Base-by-base conservation (phyloP, 1,140 invertebrate species). In the Monochamus saltuarius region DNA sequence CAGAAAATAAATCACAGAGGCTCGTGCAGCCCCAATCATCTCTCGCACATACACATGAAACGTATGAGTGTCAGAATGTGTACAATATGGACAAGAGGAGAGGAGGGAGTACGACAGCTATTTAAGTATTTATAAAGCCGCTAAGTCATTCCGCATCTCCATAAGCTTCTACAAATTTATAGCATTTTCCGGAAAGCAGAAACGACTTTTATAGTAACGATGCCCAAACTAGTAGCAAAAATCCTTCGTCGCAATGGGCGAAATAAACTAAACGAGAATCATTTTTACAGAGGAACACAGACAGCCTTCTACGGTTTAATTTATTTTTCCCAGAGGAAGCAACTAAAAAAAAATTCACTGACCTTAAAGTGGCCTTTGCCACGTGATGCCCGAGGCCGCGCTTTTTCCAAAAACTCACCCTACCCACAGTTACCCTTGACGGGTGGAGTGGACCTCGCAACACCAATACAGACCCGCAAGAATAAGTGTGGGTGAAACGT, bases 1-100 rank as follows among this genome's bases (percentile, higher is more conserved):
- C 74, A 75, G 74, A 75, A 75, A 75, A 75, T 75, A 75, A 75
- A 75, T 75, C 74, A 75, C 72, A 57, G 59, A 65, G 66, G 54
- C 59, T 61, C 43, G 8, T 53, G n/a, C 22, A 40, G 19, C 42
- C 38, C 51, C 57, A 50, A 14, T 38, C 61, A 66, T 51, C 59
- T 63, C 39, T 71, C 69, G 53, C 55, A 62, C 71, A 67, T 66
- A 65, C 70, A 64, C 61, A 69, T 69, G 65, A 69, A 53, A 61
- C 67, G 65, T 72, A 73, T 73, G 65, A 66, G 36, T 40, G 38
- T 61, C 39, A 51, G 16, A 60, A 13, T 43, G 61, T 61, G 65
- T 62, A 62, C 59, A 58, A 49, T 65, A 42, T 55, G 16, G 16
- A 40, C 22, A 40, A 19, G 62, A 34, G 45, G 61, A 37, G 49